Evolutionary conservation across 2,113 vertebrate genomes (phyloP), one percentile per base, ranked within the genome.

Genomic region (Nematolebias whitei): DNA sequence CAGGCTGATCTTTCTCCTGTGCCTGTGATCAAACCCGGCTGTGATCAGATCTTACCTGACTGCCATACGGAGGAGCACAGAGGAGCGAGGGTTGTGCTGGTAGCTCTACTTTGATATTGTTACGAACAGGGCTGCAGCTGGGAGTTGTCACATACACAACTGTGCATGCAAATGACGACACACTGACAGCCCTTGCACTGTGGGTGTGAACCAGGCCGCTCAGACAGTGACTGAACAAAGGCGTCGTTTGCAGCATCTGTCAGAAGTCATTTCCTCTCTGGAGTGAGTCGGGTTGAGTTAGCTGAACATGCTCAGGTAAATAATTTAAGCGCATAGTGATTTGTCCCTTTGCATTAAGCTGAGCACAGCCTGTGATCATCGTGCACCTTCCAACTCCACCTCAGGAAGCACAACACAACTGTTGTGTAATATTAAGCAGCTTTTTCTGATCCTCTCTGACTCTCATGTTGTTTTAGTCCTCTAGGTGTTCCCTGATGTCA

Each of bases 11-110:
- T 72, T 63, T 63, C 63, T 66, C 73, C 72, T 82, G 80, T 74
- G 67, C 79, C 65, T 54, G 32, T 91, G 92, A 92, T 92, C 91
- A 92, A 91, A 91, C 91, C 84, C 74, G 69, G 67, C 71, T 85
- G 79, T 91, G 92, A 93, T 93, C 88, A 90, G 90, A 91, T 88
- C 84, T 81, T 88, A 90, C 84, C 89, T 77, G 84, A 75, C 78
- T 85, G 87, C 71, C 77, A 77, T 80, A 83, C 85, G 84, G 85
- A 85, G 83, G n/a, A 76, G 69, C 64, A 68, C 76, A 73, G 76
- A 74, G 51, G 62, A 49, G 41, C 53, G 59, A 59, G 56, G 50
- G 44, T 63, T 60, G 59, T 14, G 16, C 41, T 12, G 22, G 22
- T 11, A 59, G 38, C 18, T 48, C 24, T 60, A 62, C 90, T 92